Evolutionary conservation across 1,140 invertebrate species (phyloP).

Genomic region (Drosophila eugracilis): DNA sequence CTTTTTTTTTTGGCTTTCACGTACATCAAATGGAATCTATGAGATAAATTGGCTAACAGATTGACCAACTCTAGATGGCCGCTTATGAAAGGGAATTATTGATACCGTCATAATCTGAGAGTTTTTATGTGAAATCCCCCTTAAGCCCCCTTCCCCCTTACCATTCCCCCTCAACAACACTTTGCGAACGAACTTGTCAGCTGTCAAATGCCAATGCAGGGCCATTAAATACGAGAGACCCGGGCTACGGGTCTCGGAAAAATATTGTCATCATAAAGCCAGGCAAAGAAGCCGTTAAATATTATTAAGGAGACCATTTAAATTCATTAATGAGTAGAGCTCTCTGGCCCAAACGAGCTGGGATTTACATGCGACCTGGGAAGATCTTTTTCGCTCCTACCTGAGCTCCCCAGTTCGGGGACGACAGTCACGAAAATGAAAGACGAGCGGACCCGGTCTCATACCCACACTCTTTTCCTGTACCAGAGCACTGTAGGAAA

Average conservation of each 20-base stretch:
- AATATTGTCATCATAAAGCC: constrained; percentile 84
- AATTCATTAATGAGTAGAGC: constrained; percentile 83
- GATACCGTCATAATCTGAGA: constrained; percentile 67
- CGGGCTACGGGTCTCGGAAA: constrained; percentile 39
- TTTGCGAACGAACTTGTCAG: constrained; percentile 77
- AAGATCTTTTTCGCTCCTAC: constrained; percentile 50
- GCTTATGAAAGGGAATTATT: constrained; percentile 78
- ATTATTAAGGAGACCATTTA: constrained; percentile 85
- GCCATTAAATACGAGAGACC: constrained; percentile 75
- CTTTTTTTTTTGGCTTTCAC: neutral
- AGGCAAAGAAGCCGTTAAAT: constrained; percentile 84
- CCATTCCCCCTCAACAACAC: neutral
- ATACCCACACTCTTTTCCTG: constrained; percentile 16
- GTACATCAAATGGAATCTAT: constrained; percentile 81
- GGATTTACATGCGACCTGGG: constrained; percentile 68
- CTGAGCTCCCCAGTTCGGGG: constrained; percentile 44
- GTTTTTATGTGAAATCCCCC: constrained; percentile 47
- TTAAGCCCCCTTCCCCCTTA: neutral
- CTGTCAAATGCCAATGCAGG: constrained; percentile 77
- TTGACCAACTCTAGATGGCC: constrained; percentile 42
- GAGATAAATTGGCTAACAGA: constrained; percentile 73
- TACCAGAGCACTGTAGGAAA: constrained; percentile 8
- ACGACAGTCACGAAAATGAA: constrained; percentile 69
- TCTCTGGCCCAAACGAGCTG: constrained; percentile 40
- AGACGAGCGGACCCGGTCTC: constrained; percentile 58